phyloP scores from a whole-genome alignment of 2,888 invertebrate species.

The Macrophya annulata region DNA sequence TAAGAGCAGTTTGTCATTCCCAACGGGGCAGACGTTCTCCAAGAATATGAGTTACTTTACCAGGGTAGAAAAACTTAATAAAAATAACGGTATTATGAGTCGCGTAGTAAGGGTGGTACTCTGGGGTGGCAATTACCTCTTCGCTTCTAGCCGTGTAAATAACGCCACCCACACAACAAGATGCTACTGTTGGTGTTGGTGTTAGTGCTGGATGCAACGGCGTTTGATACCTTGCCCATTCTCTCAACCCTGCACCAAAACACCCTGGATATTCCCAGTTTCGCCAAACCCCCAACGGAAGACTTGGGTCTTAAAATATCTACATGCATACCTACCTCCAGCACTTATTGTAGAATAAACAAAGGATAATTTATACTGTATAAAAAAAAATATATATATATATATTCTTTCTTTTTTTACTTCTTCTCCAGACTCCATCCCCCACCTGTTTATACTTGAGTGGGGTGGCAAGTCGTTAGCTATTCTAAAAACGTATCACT shows the following conservation, averaged over 20 bases:
- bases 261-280: neutral
- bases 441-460: neutral
- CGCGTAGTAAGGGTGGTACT: constrained; percentile 49
- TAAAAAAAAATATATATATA: neutral
- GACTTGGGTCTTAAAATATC: constrained; percentile 8
- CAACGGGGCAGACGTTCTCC: constrained; percentile 59
- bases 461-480: constrained; percentile 4
- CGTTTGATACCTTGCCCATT: constrained; percentile 4
- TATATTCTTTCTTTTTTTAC: neutral
- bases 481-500: constrained; percentile 6
- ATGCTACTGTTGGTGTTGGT: constrained; percentile 59
- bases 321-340: neutral
- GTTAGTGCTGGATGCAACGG: constrained; percentile 37
- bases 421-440: neutral
- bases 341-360: constrained; percentile 14
- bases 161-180: constrained; percentile 61
- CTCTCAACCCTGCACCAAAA: neutral
- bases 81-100: constrained; percentile 67
- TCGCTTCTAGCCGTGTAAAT: constrained; percentile 60
- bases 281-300: neutral
- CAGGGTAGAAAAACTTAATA: constrained; percentile 67
- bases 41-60: constrained; percentile 62
- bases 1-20: constrained; percentile 62
- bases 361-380: constrained; percentile 5
- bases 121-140: constrained; percentile 66